A percentile compares a stretch with the other conserved stretches of the same genome.
Conservation (phyloP, 2,888 invertebrate genomes). For the Mythimna albipuncta region DNA sequence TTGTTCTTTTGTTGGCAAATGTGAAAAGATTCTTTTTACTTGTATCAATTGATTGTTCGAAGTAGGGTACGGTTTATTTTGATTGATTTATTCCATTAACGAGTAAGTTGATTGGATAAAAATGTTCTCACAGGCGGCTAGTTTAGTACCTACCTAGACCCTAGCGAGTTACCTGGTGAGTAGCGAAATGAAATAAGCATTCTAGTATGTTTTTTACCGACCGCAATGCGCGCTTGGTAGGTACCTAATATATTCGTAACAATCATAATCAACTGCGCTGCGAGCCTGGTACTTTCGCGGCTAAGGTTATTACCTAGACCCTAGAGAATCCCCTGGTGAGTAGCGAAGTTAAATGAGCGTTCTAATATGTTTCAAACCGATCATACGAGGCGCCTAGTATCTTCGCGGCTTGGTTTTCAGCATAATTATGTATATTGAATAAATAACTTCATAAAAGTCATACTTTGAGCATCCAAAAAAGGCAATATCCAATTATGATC, state of each 20-base stretch:
- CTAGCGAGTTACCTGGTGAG: neutral
- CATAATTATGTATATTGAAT: neutral
- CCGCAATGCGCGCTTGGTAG: no score
- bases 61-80: neutral
- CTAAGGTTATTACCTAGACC: no score
- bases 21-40: neutral
- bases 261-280: no score
- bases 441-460: neutral
- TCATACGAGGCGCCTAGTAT: no score
- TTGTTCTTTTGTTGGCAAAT: slow-evolving; percentile 19
- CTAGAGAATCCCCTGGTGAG: no score
- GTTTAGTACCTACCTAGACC: neutral
- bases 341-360: neutral
- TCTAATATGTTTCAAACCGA: no score
- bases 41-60: neutral
- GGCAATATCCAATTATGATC: neutral
- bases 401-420: no score
- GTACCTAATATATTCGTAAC: no score
- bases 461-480: neutral
- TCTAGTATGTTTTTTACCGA: no score
- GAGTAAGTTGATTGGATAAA: neutral
- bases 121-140: neutral
- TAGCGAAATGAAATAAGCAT: no score
- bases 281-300: no score
- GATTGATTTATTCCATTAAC: neutral